These are phyloP conservation scores for Chymomyza costata DNA, from an alignment of 1,140 invertebrate species.

Conservation along the genomic window DNA sequence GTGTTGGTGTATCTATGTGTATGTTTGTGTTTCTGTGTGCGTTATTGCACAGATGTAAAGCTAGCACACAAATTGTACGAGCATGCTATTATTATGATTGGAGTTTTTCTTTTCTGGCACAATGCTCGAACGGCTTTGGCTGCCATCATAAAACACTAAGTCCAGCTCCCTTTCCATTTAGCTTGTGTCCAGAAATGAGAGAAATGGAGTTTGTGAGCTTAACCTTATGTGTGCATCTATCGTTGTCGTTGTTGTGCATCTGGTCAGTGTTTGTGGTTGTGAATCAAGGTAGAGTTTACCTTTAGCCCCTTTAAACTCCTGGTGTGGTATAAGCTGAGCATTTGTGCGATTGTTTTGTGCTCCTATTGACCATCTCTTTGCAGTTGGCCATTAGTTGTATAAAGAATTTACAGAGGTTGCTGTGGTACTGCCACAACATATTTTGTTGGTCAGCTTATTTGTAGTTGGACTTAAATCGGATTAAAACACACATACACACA, in stretches of 20 bases:
- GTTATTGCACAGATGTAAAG: slow-evolving; percentile 41
- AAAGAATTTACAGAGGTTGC: too few relatives aligned
- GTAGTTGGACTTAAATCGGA: slow-evolving; percentile 52
- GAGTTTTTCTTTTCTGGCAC: slow-evolving; percentile 42
- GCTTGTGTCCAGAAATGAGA: slow-evolving; percentile 6
- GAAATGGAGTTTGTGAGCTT: background rate
- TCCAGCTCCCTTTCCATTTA: slow-evolving; percentile 30
- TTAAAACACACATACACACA: slow-evolving; percentile 43
- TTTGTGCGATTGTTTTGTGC: slow-evolving; percentile 25
- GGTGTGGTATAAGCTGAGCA: slow-evolving; percentile 34
- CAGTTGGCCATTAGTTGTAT: too few relatives aligned
- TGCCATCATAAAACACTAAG: slow-evolving; percentile 45
- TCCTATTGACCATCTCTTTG: too few relatives aligned
- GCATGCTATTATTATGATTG: slow-evolving; percentile 72
- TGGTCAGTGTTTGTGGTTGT: slow-evolving; percentile 18
- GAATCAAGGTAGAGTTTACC: slow-evolving; percentile 32
- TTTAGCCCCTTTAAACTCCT: too few relatives aligned
- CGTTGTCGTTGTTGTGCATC: slow-evolving; percentile 10
- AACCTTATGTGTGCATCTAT: slow-evolving; percentile 8
- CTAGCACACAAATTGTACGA: slow-evolving; percentile 50
- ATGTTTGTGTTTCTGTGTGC: slow-evolving; percentile 4
- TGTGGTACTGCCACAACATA: slow-evolving; percentile 44
- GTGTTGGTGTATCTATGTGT: background rate
- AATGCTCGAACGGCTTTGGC: background rate
- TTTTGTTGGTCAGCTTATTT: slow-evolving; percentile 41